Conservation (phyloP, 2,888 invertebrate genomes). For the Lepidocyrtoides sp. region DNA sequence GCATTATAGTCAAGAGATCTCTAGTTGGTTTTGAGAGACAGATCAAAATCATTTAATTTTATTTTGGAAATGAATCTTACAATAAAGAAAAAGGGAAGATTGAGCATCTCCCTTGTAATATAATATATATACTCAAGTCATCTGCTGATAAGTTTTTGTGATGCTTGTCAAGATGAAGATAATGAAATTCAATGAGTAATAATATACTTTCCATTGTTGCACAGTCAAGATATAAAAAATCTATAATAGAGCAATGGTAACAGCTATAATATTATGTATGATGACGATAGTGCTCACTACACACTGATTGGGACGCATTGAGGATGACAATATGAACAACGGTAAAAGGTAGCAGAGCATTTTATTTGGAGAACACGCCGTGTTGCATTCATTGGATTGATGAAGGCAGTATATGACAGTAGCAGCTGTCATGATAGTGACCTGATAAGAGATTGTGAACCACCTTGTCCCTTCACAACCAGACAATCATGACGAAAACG, state of each 20-base stretch:
- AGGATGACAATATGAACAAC: not conserved
- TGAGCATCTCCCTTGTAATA: slow-evolving; percentile 57
- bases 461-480: slow-evolving; percentile 80
- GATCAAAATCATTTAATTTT: slow-evolving; percentile 75
- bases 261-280: not conserved
- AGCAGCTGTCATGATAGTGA: slow-evolving; percentile 85
- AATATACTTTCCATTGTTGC: slow-evolving; percentile 48
- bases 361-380: slow-evolving; percentile 68
- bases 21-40: not conserved
- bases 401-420: slow-evolving; percentile 67
- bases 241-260: slow-evolving; percentile 49
- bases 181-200: slow-evolving; percentile 50
- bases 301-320: not conserved
- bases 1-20: slow-evolving; percentile 42
- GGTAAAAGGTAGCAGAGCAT: slow-evolving; percentile 79
- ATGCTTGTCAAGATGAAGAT: slow-evolving; percentile 59
- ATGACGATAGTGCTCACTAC: no score
- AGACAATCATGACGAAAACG: slow-evolving; percentile 59
- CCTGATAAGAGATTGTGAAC: slow-evolving; percentile 83
- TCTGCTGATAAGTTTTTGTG: slow-evolving; percentile 51
- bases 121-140: slow-evolving; percentile 73
- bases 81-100: not conserved
- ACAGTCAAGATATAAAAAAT: slow-evolving; percentile 43
- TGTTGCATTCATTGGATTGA: slow-evolving; percentile 12
- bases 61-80: slow-evolving; percentile 63